Evolutionary conservation across 2,113 vertebrate species (phyloP).

Genomic region (Bostrychus sinensis): DNA sequence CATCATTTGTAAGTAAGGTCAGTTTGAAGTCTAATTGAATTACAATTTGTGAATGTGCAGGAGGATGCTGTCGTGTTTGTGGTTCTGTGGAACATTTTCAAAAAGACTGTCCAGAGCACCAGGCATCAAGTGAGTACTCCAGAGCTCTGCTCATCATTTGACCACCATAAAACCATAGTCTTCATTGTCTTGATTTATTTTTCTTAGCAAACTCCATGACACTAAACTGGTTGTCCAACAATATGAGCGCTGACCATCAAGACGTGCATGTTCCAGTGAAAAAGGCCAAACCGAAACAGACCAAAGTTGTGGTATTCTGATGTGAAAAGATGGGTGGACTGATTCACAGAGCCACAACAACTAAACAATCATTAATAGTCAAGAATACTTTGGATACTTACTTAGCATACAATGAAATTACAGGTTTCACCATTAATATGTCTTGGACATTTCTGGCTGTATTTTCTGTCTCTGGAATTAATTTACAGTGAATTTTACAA

Average conservation of each 20-base stretch:
- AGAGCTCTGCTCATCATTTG: background rate
- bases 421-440: too few relatives aligned
- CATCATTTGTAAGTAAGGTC: background rate
- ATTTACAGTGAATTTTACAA: too few relatives aligned
- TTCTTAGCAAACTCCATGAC: slow-evolving; percentile 84
- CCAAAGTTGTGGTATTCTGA: slow-evolving; percentile 90
- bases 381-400: background rate
- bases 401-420: too few relatives aligned
- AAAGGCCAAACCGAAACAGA: slow-evolving; percentile 73
- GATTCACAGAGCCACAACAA: background rate
- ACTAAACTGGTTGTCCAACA: slow-evolving; percentile 84
- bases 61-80: slow-evolving; percentile 90
- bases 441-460: too few relatives aligned
- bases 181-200: background rate
- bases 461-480: background rate
- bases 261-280: slow-evolving; percentile 80
- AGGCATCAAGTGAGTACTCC: slow-evolving; percentile 81
- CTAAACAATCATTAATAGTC: background rate
- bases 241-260: slow-evolving; percentile 92
- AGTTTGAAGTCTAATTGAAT: background rate
- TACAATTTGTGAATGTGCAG: slow-evolving; percentile 65
- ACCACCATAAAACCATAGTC: background rate
- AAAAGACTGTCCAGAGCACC: slow-evolving; percentile 91
- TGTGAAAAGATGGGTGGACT: background rate
- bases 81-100: slow-evolving; percentile 95